phyloP scores from a whole-genome alignment of 2,113 vertebrate species.

The Syngnathoides biaculeatus region DNA sequence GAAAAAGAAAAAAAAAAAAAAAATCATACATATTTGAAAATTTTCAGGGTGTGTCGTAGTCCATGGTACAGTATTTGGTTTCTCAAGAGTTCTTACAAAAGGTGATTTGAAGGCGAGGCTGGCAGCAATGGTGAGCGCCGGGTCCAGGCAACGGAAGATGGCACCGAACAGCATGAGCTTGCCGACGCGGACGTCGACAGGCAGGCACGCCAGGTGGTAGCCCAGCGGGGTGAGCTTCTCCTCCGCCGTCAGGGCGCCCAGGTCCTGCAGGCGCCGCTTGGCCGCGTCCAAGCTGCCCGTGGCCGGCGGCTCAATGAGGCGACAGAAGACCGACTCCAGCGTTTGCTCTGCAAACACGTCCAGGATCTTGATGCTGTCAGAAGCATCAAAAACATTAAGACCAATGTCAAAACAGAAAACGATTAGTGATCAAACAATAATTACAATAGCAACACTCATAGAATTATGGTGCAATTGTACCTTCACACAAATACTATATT shows the following conservation, averaged over 20 bases:
- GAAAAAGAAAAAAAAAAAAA: too few relatives aligned
- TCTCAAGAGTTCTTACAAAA: conserved; percentile 80
- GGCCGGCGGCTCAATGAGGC: conserved; percentile 86
- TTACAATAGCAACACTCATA: too few relatives aligned
- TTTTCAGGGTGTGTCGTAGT: too few relatives aligned
- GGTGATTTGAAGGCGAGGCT: conserved; percentile 95
- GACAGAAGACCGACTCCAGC: conserved; percentile 84
- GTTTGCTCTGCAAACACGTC: conserved; percentile 82
- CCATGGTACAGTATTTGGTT: too few relatives aligned
- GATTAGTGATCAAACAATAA: too few relatives aligned
- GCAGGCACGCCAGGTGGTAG: conserved; percentile 93
- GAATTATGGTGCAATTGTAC: too few relatives aligned
- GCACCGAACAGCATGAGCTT: conserved; percentile 96
- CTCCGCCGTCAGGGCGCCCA: conserved; percentile 85
- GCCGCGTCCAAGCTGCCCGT: conserved; percentile 79
- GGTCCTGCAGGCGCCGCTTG: conserved; percentile 84
- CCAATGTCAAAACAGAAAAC: background rate
- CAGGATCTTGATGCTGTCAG: conserved; percentile 89
- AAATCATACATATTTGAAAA: background rate
- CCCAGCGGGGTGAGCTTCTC: conserved; percentile 91
- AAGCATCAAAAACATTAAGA: background rate
- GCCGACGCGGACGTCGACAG: conserved; percentile 94
- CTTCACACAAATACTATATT: background rate
- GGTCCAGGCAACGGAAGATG: conserved; percentile 96
- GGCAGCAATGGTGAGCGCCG: conserved; percentile 92